Base-by-base conservation (phyloP, 1,140 invertebrate species). In the Lutraria rhynchaena region DNA sequence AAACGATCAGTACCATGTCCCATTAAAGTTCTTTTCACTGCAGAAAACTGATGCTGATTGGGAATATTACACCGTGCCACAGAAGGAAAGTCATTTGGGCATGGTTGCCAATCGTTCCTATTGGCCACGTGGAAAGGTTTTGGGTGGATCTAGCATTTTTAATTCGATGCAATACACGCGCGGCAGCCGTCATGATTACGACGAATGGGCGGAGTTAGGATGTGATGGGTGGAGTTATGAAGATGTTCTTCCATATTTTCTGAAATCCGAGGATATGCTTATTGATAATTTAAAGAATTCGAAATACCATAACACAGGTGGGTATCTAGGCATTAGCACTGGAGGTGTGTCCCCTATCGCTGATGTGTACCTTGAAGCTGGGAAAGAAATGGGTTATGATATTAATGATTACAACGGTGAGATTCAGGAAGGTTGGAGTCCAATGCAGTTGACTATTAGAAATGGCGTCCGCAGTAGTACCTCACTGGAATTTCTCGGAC, bases 141-240 rank as follows among this genome's bases (percentile, higher is more conserved):
- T 90, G 4, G 97, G 97, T 0, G 98, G 98, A 0, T 96, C 96
- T 0, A 97, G 96, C 4, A 96, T 98, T 0, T 93, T 99, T 0
- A 99, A 99, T 90, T 98, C 98, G 88, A 99, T 99, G 98, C 92
- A 98, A 0, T 99, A 99, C 87, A 93, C 99, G 0, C 93, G 98
- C n/a, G 98, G 98, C 0, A 98, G 98, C 88, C 95, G 95, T 82
- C 95, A 95, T 78, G 98, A 99, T 90, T 99, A 99, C 89, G 96
- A 99, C 87, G 93, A 93, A 11, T 99, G 98, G 98, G 97, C 97
- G 88, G 92, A 94, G 0, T 90, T 95, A 29, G 98, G 98, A 0
- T 98, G 98, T 88, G 94, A 95, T 0, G 97, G 97, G 5, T 99
- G 98, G 98, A 95, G 95, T 1, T 97, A 95, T 83, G 94, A 95